Evolutionary conservation across 2,888 invertebrate genomes (phyloP).

Genomic region (Leptura quadrifasciata): DNA sequence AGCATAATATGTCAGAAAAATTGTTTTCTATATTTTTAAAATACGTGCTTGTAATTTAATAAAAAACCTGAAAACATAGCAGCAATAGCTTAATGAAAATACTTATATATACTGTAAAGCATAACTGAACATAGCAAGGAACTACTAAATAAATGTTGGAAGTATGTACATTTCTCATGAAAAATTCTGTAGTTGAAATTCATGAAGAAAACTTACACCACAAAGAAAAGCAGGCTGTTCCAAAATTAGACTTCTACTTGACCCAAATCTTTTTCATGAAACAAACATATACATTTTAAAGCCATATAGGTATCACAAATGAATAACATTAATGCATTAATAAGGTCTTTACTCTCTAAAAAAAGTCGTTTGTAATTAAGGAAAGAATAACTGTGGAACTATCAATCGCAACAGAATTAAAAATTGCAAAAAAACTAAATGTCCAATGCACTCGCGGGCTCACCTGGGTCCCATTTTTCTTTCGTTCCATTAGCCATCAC

Average conservation of each 20-base stretch:
- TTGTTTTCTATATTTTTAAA: no score
- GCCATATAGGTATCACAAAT: neutral
- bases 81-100: no score
- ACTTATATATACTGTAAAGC: no score
- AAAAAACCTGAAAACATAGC: no score
- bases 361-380: neutral
- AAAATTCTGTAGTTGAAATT: no score
- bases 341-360: neutral
- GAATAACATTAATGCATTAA: neutral
- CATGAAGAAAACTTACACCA: neutral
- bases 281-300: neutral
- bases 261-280: neutral
- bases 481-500: constrained; percentile 76
- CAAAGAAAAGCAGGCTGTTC: neutral
- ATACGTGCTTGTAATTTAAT: no score
- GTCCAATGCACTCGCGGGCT: constrained; percentile 62
- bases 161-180: no score
- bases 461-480: constrained; percentile 79
- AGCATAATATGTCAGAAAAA: no score
- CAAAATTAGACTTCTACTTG: neutral
- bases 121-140: no score
- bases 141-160: no score
- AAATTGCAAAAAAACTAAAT: constrained; percentile 44
- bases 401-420: constrained; percentile 37
- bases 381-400: constrained; percentile 26